Conservation (phyloP, 1,140 invertebrate genomes). For the Gryon sp. region DNA sequence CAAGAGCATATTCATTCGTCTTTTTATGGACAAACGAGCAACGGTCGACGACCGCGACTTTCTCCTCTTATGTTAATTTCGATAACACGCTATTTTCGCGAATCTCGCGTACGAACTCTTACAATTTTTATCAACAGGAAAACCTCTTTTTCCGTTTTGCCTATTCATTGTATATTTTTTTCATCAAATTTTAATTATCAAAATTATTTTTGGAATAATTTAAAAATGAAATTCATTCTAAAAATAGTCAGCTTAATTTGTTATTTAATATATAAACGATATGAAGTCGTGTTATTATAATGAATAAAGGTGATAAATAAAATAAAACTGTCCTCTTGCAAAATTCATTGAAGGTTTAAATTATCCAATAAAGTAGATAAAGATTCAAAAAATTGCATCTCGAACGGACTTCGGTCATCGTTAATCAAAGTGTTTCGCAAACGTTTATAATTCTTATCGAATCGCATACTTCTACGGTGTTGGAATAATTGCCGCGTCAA, state of each 20-base stretch:
- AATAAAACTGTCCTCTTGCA: no score
- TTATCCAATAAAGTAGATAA: no score
- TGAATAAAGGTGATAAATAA: no score
- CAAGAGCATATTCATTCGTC: constrained; percentile 61
- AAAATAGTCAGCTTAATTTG: no score
- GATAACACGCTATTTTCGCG: constrained; percentile 76
- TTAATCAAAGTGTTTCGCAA: constrained; percentile 35
- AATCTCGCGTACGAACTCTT: constrained; percentile 56
- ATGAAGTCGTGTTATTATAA: no score
- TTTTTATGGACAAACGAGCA: constrained; percentile 66
- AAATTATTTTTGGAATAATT: no score
- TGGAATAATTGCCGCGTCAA: constrained; percentile 27
- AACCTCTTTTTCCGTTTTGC: constrained; percentile 6
- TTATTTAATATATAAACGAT: no score
- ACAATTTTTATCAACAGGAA: constrained; percentile 63
- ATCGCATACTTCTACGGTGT: constrained; percentile 24
- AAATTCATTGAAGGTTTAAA: no score
- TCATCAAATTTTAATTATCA: no score
- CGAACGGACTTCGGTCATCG: constrained; percentile 20
- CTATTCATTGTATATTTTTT: not conserved
- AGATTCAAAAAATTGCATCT: constrained; percentile 4
- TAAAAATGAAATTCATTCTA: no score
- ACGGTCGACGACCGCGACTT: constrained; percentile 74
- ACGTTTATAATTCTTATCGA: constrained; percentile 32
- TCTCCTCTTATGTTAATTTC: constrained; percentile 77